Conservation (phyloP, 2,888 invertebrate species). For the Physocephala rufipes region DNA sequence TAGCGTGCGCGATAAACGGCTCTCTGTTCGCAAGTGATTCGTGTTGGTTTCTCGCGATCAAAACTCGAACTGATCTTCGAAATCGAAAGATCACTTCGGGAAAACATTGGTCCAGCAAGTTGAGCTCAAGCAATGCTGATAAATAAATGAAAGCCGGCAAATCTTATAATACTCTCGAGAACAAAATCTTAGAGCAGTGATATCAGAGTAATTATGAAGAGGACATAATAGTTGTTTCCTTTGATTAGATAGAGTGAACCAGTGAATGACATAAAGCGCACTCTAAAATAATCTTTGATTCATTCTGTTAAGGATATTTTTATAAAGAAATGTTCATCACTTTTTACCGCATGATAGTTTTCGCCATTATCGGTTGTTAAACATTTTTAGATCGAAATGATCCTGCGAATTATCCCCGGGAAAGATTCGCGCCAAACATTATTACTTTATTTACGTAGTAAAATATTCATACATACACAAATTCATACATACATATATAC, state of each 20-base stretch:
- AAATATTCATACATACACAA: no score
- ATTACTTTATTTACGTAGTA: no score
- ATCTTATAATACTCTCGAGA: not conserved
- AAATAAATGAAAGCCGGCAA: constrained; percentile 9
- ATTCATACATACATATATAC: no score
- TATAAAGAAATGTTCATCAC: no score
- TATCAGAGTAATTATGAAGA: not conserved
- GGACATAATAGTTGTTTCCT: not conserved
- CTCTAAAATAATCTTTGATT: not conserved
- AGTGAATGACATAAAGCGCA: not conserved
- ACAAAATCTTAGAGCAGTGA: not conserved
- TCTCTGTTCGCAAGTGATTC: not conserved
- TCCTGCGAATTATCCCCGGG: no score
- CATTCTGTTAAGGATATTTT: no score
- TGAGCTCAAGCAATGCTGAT: constrained; percentile 17
- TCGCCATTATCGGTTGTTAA: no score
- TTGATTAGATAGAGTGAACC: not conserved
- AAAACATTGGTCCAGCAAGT: not conserved
- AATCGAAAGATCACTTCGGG: not conserved
- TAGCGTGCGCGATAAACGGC: constrained; percentile 2
- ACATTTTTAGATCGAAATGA: no score
- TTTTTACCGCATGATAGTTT: no score
- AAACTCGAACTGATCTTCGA: constrained; percentile 52
- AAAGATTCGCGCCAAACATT: no score
- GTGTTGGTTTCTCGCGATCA: constrained; percentile 51